phyloP scores from a whole-genome alignment of 2,113 vertebrate species.

The Carassius carassius region DNA sequence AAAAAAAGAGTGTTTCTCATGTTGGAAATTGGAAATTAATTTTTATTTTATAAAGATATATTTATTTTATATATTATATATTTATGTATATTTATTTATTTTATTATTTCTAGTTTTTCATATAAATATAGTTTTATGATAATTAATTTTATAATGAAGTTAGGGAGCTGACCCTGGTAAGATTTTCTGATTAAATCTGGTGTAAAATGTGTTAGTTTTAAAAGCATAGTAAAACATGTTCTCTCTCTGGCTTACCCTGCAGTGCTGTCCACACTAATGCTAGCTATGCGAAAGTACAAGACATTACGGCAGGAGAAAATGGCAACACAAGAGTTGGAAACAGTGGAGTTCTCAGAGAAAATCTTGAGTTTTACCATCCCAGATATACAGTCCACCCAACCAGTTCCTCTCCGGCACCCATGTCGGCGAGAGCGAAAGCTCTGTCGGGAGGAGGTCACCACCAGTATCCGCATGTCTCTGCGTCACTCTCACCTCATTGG shows the following conservation, averaged over 20 bases:
- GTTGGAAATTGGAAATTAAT: neutral
- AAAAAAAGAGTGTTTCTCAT: neutral
- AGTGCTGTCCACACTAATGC: conserved; percentile 74
- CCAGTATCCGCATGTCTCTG: conserved; percentile 81
- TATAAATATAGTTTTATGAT: neutral
- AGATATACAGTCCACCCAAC: conserved; percentile 75
- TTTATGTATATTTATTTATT: no score
- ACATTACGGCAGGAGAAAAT: conserved; percentile 70
- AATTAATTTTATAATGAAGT: neutral
- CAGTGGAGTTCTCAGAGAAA: conserved; percentile 82
- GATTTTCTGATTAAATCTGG: neutral
- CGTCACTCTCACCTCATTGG: conserved; percentile 85
- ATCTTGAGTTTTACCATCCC: conserved; percentile 76
- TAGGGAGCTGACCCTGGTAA: neutral
- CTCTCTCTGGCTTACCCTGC: conserved; percentile 55
- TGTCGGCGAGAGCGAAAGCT: conserved; percentile 64
- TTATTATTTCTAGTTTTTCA: neutral
- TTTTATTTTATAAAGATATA: neutral
- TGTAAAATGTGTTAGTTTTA: neutral
- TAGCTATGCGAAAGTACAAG: conserved; percentile 76
- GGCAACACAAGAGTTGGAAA: conserved; percentile 69
- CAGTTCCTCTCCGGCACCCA: conserved; percentile 74
- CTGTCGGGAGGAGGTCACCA: conserved; percentile 66
- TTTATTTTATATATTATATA: no score
- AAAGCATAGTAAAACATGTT: neutral